These are phyloP conservation scores for Amphimedon queenslandica DNA, from an alignment of 37 sponge, comb jelly and placozoan species.

Conservation along the genomic window DNA sequence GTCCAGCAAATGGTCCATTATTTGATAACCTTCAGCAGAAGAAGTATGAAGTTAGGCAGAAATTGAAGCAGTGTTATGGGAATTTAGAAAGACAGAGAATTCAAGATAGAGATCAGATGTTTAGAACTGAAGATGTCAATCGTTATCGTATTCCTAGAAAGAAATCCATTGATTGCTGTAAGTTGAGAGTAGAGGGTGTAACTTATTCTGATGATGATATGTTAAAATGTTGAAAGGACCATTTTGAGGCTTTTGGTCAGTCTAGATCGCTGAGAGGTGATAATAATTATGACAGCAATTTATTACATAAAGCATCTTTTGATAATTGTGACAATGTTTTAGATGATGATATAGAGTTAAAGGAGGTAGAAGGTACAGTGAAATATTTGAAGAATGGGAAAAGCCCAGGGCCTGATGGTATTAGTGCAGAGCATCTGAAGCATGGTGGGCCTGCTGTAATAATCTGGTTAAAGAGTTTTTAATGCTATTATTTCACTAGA, in stretches of 20 bases:
- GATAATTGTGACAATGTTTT: background rate
- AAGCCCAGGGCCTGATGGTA: slow-evolving; percentile 6
- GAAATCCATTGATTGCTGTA: too few species aligned
- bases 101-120: background rate
- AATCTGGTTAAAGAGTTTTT: slow-evolving; percentile 10
- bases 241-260: background rate
- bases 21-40: too few species aligned
- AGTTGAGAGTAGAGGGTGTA: slow-evolving; percentile 5
- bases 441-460: slow-evolving; percentile 1
- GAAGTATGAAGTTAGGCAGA: too few species aligned
- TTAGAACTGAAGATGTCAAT: too few species aligned
- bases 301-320: background rate
- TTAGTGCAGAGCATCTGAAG: slow-evolving; percentile 4
- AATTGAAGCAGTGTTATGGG: background rate
- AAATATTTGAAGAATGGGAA: slow-evolving; percentile 9
- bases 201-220: background rate
- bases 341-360: background rate
- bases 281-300: background rate
- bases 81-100: background rate
- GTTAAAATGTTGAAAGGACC: background rate
- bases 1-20: too few species aligned
- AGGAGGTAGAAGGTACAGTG: slow-evolving; percentile 1
- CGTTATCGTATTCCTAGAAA: background rate
- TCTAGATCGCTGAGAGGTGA: background rate
- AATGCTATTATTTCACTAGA: slow-evolving; percentile 10